Base-by-base conservation (phyloP, 2,888 invertebrate species). In the Mythimna impura region DNA sequence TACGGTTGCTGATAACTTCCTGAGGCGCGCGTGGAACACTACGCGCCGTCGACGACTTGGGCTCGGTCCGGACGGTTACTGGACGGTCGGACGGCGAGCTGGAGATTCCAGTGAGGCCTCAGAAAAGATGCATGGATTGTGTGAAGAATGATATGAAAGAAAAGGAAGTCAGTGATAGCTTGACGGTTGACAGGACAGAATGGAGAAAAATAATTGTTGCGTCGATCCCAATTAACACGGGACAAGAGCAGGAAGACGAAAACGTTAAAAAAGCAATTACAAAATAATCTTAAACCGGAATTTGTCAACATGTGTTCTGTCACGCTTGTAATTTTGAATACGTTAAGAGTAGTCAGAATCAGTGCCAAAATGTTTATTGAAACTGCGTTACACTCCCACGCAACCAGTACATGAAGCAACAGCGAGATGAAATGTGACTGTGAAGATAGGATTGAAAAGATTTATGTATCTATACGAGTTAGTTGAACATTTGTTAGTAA, bases 361-460 rank as follows among this genome's bases (percentile, higher is more conserved):
- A 8, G 80, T 80, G 80, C 80, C 74, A 77, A 80, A 66, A 66
- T 77, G 66, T 77, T 77, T 66, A 66, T 63, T 80, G 74, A 63
- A 74, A 80, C 57, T 80, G 43, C 57, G 80, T 3, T 66, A n/a
- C 52, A 22, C 66, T 66, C 75, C 77, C 57, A 80, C 66, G 75
- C 66, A 66, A 12, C 20, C 62, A 73, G 75, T 54, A 64, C 30
- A 55, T 79, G 64, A 73, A 73, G 57, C 66, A 80, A 76, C 57
- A 66, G 62, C 36, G 74, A 57, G 25, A 62, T 80, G 66, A 74
- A 58, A 57, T 80, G 17, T 47, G 54, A 52, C 6, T 50, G 54
- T 4, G 47, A 73, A 30, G 60, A 66, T 62, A 22, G 7, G 5
- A 50, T 0, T 63, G n/a, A 43, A 20, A 63, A 58, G 70, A 52